Evolutionary conservation across 2,113 vertebrate species (phyloP).

Genomic region (Alethe castanea): DNA sequence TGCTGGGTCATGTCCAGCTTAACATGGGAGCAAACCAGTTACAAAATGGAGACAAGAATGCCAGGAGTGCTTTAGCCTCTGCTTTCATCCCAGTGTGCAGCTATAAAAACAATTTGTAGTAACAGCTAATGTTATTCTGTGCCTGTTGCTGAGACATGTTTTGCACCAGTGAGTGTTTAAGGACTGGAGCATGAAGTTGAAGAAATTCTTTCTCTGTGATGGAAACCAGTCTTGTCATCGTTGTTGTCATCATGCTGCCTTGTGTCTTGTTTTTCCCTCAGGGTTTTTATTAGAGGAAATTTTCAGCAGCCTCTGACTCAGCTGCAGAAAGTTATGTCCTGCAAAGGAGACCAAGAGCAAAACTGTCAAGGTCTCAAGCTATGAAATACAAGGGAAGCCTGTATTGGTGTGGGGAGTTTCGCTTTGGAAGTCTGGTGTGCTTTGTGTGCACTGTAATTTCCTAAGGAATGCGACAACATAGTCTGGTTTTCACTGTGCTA

Average conservation of each 20-base stretch:
- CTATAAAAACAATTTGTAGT: not conserved
- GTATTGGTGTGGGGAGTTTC: accelerated
- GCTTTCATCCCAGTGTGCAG: not conserved
- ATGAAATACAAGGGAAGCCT: not conserved
- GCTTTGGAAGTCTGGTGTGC: not conserved
- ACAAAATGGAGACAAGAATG: not conserved
- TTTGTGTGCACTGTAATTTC: not conserved
- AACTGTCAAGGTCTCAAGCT: not conserved
- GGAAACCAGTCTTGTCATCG: not conserved
- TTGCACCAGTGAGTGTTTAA: not conserved
- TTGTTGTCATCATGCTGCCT: not conserved
- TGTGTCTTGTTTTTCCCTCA: not conserved
- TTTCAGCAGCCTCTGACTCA: not conserved
- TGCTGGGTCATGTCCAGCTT: not conserved
- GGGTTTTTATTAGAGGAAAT: not conserved
- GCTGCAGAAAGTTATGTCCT: not conserved
- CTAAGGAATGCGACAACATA: not conserved
- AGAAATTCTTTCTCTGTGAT: not conserved
- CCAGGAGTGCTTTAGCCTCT: not conserved
- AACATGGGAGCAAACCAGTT: not conserved
- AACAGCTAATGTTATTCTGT: not conserved
- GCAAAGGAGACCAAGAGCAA: not conserved
- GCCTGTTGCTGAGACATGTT: not conserved
- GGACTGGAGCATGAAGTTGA: not conserved
- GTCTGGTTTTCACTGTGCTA: not conserved